Percentiles rank a stretch among this genome's conserved stretches.
Evolutionary conservation across 2,888 invertebrate genomes (phyloP).

Genomic region (Eilema griseolum): DNA sequence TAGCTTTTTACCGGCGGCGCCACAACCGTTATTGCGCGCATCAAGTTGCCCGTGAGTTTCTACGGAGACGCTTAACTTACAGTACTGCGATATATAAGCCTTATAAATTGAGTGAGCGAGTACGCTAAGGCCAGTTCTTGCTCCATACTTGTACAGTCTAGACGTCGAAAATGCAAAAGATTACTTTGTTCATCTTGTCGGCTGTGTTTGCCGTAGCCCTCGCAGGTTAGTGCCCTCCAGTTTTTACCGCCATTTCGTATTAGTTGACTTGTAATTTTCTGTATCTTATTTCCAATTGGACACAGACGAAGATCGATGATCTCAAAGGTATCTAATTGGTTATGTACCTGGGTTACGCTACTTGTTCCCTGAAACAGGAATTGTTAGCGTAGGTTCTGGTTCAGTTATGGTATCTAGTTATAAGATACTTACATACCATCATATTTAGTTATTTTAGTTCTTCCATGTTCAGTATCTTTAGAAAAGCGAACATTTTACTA

Average conservation of each 20-base stretch:
- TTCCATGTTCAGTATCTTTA: background rate
- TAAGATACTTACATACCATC: background rate
- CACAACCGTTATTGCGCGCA: slow-evolving; percentile 72
- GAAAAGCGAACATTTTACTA: background rate
- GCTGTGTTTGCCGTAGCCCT: slow-evolving; percentile 73
- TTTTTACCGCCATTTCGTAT: slow-evolving; percentile 68
- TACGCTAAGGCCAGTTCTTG: slow-evolving; percentile 72
- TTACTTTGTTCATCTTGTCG: slow-evolving; percentile 71
- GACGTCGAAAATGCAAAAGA: slow-evolving; percentile 73
- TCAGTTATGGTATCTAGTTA: background rate
- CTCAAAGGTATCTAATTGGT: slow-evolving; percentile 26
- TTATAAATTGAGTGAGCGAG: slow-evolving; percentile 72
- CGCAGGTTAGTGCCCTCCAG: slow-evolving; percentile 83
- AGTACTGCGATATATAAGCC: slow-evolving; percentile 56
- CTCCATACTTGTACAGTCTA: slow-evolving; percentile 60
- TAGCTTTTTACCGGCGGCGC: slow-evolving; percentile 62
- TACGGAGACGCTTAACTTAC: slow-evolving; percentile 54
- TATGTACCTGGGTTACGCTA: slow-evolving; percentile 18
- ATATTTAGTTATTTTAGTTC: background rate
- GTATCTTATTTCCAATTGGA: slow-evolving; percentile 63
- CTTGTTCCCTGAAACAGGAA: slow-evolving; percentile 10
- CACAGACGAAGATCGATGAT: slow-evolving; percentile 33
- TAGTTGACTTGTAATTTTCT: slow-evolving; percentile 56
- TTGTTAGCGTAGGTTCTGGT: slow-evolving; percentile 2
- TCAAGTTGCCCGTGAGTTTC: slow-evolving; percentile 64